phyloP scores from a whole-genome alignment of 2,797 vertebrate genomes.

The Sandelia bainsii region DNA sequence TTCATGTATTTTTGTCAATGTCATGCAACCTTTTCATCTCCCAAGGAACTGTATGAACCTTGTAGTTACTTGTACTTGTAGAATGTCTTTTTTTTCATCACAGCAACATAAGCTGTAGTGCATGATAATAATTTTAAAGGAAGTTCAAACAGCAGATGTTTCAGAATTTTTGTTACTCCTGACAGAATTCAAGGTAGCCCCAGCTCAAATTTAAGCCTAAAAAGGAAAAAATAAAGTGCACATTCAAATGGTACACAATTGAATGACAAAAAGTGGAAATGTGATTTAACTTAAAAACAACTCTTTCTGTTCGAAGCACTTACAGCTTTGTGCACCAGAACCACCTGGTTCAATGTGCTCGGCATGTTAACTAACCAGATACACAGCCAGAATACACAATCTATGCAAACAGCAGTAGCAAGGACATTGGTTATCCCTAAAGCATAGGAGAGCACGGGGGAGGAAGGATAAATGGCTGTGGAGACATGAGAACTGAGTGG shows the following conservation, averaged over 20 bases:
- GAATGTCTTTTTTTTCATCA: not conserved
- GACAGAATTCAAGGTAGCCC: constrained; percentile 12
- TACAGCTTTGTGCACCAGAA: constrained; percentile 56
- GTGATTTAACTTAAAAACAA: constrained; percentile 18
- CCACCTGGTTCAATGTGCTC: constrained; percentile 65
- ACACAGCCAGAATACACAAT: constrained; percentile 70
- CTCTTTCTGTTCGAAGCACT: constrained; percentile 14
- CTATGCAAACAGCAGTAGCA: constrained; percentile 40
- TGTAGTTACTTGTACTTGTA: not conserved
- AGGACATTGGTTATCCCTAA: constrained; percentile 35
- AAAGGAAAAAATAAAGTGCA: not conserved
- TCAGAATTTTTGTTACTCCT: not conserved
- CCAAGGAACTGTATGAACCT: not conserved
- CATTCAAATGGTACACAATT: constrained; percentile 6
- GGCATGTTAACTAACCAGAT: constrained; percentile 69
- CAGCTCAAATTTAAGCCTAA: not conserved
- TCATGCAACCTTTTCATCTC: constrained; percentile 1
- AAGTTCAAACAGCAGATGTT: constrained; percentile 20
- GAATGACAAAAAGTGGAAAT: constrained; percentile 10
- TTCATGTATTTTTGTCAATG: not conserved
- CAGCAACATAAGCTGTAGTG: not conserved
- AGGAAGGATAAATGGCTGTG: constrained; percentile 20
- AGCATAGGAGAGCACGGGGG: constrained; percentile 8
- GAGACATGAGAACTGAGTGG: constrained; percentile 22
- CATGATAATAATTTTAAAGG: constrained; percentile 6